Evolutionary conservation across 35 echinoderm and acorn worm genomes (phyloP).

Genomic region (Strongylocentrotus purpuratus): DNA sequence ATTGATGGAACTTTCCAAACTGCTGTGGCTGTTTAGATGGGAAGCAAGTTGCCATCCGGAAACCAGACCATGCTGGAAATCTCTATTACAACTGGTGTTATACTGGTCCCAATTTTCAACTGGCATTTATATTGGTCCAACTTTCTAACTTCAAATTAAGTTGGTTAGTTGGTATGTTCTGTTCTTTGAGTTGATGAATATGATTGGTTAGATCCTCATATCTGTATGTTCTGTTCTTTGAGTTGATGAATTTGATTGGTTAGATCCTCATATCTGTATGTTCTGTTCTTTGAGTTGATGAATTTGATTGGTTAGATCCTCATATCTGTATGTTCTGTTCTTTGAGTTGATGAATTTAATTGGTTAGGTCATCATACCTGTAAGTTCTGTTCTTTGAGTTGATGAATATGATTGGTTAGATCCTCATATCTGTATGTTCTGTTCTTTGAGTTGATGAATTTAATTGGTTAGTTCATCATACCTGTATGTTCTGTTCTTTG

Average conservation of each 20-base stretch:
- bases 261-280: not conserved
- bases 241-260: not conserved
- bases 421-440: not conserved
- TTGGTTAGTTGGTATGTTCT: not conserved
- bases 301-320: not conserved
- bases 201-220: not conserved
- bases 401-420: not conserved
- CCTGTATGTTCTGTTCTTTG: not conserved
- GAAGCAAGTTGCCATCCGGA: too few relatives aligned
- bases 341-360: not conserved
- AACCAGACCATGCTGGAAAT: not conserved
- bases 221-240: not conserved
- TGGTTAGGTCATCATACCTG: not conserved
- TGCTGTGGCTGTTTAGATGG: too few relatives aligned
- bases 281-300: not conserved
- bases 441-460: slow-evolving; percentile 6
- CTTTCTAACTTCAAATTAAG: not conserved
- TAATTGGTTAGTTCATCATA: not conserved
- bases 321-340: not conserved
- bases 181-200: not conserved
- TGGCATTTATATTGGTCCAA: not conserved
- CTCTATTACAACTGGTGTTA: not conserved
- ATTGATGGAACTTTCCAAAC: too few relatives aligned
- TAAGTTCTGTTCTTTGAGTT: not conserved
- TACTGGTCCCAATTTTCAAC: not conserved